Conservation (phyloP, 2,113 vertebrate genomes). For the Scopus umbretta region DNA sequence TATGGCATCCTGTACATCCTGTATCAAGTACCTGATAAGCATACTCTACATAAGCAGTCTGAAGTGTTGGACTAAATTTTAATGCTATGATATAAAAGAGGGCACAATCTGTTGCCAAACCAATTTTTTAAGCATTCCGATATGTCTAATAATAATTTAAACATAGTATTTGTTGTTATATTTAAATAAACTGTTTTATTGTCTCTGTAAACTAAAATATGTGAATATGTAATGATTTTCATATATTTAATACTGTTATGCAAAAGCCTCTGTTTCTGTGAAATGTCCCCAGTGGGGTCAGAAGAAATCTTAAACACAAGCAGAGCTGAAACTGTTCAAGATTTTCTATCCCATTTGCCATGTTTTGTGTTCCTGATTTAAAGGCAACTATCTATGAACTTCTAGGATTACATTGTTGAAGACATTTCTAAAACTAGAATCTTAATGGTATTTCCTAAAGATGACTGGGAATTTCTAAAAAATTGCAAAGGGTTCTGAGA, state of each 20-base stretch:
- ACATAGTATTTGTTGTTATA: neutral
- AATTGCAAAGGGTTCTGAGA: neutral
- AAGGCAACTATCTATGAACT: neutral
- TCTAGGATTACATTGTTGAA: neutral
- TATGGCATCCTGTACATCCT: neutral
- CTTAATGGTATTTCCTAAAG: neutral
- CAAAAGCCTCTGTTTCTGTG: neutral
- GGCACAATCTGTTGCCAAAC: neutral
- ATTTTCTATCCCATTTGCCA: neutral
- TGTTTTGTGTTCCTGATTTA: neutral
- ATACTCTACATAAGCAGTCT: neutral
- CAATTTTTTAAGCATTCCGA: neutral
- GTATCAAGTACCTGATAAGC: neutral
- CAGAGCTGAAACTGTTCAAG: neutral
- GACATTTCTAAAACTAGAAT: neutral
- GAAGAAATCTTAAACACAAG: neutral
- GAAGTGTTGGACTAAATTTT: neutral
- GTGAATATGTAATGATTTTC: neutral
- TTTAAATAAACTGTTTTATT: neutral
- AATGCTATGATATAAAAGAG: neutral
- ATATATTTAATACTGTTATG: neutral
- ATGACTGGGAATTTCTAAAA: neutral
- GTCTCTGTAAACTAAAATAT: neutral
- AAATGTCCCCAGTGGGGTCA: neutral
- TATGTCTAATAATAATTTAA: neutral